Conservation (phyloP, 64 coral and sea anemone genomes). For the Cladopsammia gracilis region DNA sequence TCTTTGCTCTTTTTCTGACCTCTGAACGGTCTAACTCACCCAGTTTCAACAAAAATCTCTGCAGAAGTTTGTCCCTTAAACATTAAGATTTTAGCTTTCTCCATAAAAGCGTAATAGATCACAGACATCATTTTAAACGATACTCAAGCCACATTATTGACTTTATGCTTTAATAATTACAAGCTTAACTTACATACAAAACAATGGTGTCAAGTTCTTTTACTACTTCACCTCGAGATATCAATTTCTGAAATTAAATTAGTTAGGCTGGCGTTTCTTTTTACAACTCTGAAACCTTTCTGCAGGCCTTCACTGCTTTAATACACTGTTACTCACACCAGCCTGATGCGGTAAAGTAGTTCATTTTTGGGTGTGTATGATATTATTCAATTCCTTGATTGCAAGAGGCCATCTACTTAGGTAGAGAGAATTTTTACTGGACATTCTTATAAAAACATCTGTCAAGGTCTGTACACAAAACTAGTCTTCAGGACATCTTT, state of each 20-base stretch:
- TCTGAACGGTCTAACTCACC: background rate
- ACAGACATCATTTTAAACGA: background rate
- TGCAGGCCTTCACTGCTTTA: background rate
- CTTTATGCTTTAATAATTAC: slow-evolving; percentile 16
- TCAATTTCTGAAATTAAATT: slow-evolving; percentile 24
- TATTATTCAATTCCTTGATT: background rate
- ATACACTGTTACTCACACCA: background rate
- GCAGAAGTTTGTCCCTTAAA: background rate
- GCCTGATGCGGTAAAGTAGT: background rate
- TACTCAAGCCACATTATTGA: slow-evolving; percentile 6
- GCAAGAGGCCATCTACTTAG: background rate
- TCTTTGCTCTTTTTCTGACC: background rate
- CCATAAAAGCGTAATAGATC: slow-evolving; percentile 25
- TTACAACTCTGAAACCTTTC: slow-evolving; percentile 31
- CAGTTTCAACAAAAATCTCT: background rate
- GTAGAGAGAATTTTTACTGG: slow-evolving; percentile 24
- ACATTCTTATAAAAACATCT: slow-evolving; percentile 58
- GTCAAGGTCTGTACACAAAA: slow-evolving; percentile 41
- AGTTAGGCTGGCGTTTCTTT: slow-evolving; percentile 2
- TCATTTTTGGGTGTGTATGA: background rate
- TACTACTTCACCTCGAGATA: background rate
- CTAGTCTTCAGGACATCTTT: slow-evolving; percentile 48
- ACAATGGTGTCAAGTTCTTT: slow-evolving; percentile 7
- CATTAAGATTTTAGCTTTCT: slow-evolving; percentile 1
- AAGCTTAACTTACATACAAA: slow-evolving; percentile 52